Conservation (phyloP, 2,797 vertebrate species). For the Crypturellus tataupa region DNA sequence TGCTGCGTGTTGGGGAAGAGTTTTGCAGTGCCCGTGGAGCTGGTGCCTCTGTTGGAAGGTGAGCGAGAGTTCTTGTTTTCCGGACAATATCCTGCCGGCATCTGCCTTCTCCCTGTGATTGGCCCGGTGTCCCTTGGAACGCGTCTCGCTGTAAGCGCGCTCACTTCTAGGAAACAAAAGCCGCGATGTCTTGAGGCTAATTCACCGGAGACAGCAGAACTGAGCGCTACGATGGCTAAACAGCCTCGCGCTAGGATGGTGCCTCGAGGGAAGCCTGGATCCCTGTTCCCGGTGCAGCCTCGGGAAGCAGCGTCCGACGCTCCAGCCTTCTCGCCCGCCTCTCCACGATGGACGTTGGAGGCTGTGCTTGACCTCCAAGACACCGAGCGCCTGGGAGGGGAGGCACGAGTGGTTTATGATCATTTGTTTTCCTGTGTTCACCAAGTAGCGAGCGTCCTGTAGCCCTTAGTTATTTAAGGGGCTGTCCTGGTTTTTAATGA, state of each 20-base stretch:
- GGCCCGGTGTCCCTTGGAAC: fast-evolving
- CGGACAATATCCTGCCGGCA: background rate
- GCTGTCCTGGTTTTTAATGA: conserved; percentile 55
- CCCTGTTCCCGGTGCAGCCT: background rate
- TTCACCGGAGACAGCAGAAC: background rate
- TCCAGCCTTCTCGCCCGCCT: fast-evolving
- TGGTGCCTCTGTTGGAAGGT: background rate
- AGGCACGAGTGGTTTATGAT: background rate
- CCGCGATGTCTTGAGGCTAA: background rate
- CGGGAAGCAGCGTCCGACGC: background rate
- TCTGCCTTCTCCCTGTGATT: background rate
- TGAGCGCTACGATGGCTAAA: background rate
- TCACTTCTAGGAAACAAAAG: background rate
- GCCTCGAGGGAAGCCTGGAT: background rate
- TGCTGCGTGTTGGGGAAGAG: fast-evolving
- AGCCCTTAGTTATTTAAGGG: background rate
- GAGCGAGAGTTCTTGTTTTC: background rate
- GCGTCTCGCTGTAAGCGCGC: background rate
- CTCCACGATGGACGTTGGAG: background rate
- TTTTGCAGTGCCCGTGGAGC: background rate
- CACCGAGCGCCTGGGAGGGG: background rate
- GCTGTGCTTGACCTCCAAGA: background rate
- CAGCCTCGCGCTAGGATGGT: background rate
- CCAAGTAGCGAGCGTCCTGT: background rate
- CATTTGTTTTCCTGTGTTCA: background rate